phyloP scores from a whole-genome alignment of 2,113 vertebrate species.

The Xiphophorus hellerii region DNA sequence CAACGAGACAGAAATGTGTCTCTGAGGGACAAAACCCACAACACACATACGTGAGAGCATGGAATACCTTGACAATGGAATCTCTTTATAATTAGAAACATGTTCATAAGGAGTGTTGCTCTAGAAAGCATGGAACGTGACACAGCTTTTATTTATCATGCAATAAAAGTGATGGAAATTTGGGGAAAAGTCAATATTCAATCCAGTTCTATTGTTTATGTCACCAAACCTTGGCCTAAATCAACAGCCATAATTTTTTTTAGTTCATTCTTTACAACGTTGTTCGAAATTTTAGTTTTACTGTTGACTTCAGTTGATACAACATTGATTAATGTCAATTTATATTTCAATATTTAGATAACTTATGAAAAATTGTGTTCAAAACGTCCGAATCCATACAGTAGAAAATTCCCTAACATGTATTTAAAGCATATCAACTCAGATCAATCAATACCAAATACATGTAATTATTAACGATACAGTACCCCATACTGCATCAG shows the following conservation, averaged over 20 bases:
- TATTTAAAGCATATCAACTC: no score
- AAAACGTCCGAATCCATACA: no score
- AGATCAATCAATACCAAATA: no score
- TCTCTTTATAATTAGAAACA: slow-evolving; percentile 6
- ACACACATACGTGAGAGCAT: background rate
- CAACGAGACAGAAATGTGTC: slow-evolving; percentile 40
- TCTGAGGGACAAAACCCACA: slow-evolving; percentile 22
- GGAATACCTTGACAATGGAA: slow-evolving; percentile 41
- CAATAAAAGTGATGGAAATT: slow-evolving; percentile 4
- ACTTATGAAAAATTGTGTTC: no score
- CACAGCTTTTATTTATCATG: slow-evolving; percentile 2
- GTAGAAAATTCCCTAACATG: no score
- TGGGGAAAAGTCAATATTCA: background rate
- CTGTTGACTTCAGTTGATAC: no score
- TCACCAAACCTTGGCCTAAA: background rate
- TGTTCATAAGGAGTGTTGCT: background rate
- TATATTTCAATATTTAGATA: no score
- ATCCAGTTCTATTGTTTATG: background rate
- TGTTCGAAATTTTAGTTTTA: no score
- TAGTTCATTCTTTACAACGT: background rate
- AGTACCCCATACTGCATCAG: no score
- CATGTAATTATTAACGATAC: no score
- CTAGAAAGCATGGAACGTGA: slow-evolving; percentile 6
- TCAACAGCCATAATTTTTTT: background rate
- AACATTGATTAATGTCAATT: no score